Conservation (phyloP, 2,797 vertebrate genomes). For the Platalea minor region DNA sequence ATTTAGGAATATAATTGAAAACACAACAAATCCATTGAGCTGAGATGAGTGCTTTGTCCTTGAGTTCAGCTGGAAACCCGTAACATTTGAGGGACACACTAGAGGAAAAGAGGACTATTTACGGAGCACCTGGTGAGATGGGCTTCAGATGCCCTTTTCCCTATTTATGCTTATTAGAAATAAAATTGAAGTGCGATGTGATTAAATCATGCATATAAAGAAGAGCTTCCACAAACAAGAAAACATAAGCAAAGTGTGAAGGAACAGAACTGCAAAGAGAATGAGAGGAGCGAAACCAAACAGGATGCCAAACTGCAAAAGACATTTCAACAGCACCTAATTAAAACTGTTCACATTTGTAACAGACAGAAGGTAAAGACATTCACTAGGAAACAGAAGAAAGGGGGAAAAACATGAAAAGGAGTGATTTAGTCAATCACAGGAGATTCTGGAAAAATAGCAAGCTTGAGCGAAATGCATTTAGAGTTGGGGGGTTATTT, state of each 20-base stretch:
- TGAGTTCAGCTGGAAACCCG: background rate
- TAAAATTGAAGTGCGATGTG: constrained; percentile 4
- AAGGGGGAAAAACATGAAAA: background rate
- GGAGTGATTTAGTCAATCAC: constrained; percentile 29
- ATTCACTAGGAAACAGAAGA: constrained; percentile 40
- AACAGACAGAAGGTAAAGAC: constrained; percentile 63
- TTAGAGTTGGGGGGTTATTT: background rate
- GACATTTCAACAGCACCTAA: constrained; percentile 65
- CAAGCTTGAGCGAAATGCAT: background rate
- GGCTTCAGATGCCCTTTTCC: constrained; percentile 26
- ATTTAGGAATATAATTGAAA: background rate
- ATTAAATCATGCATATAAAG: constrained; percentile 47
- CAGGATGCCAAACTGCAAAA: constrained; percentile 54
- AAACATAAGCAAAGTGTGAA: constrained; percentile 70
- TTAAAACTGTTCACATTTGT: constrained; percentile 66
- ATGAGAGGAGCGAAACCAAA: constrained; percentile 31
- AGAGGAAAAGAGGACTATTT: background rate
- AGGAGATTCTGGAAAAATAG: constrained; percentile 21
- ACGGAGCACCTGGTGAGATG: background rate
- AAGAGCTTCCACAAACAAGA: constrained; percentile 61
- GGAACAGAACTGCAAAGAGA: constrained; percentile 52
- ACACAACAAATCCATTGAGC: background rate
- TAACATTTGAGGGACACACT: background rate
- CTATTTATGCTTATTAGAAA: constrained; percentile 20
- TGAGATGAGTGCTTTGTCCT: background rate